These are phyloP conservation scores for Calosoma granatense DNA, from an alignment of 1,140 invertebrate species.

Conservation along the genomic window DNA sequence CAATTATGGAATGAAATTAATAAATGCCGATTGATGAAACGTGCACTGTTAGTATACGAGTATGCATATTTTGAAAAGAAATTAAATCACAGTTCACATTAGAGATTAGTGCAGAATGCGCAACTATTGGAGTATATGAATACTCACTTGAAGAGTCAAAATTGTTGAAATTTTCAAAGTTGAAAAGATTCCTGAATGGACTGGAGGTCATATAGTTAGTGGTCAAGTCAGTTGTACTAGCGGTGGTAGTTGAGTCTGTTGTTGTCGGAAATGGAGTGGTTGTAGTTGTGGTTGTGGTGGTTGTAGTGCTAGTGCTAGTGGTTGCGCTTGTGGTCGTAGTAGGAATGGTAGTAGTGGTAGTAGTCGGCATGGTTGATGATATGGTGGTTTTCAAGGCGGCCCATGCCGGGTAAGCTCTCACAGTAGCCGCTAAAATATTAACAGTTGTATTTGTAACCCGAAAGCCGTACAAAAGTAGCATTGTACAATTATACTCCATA, in stretches of 20 bases:
- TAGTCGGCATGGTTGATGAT: constrained; percentile 19
- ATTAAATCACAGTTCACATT: too few relatives aligned
- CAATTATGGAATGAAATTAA: too few relatives aligned
- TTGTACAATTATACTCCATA: too few relatives aligned
- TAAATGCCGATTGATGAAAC: too few relatives aligned
- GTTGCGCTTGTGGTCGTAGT: constrained; percentile 35
- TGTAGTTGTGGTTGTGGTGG: constrained; percentile 36
- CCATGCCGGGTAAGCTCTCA: neutral
- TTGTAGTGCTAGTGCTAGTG: constrained; percentile 33
- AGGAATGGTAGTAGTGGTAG: constrained; percentile 32
- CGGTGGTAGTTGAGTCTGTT: constrained; percentile 27
- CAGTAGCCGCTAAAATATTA: neutral
- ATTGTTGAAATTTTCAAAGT: constrained; percentile 24
- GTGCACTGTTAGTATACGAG: too few relatives aligned
- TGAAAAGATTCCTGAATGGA: constrained; percentile 23
- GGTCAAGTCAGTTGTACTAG: constrained; percentile 16
- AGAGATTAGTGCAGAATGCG: too few relatives aligned
- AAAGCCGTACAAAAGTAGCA: too few relatives aligned
- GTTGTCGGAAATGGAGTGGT: constrained; percentile 35
- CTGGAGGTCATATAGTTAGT: constrained; percentile 10
- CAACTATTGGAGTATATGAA: too few relatives aligned
- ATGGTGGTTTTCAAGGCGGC: constrained; percentile 28
- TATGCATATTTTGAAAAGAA: too few relatives aligned
- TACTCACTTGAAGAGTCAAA: constrained; percentile 24
- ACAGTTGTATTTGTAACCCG: too few relatives aligned